Conservation (phyloP, 2,888 invertebrate species). For the Schizotus pectinicornis region DNA sequence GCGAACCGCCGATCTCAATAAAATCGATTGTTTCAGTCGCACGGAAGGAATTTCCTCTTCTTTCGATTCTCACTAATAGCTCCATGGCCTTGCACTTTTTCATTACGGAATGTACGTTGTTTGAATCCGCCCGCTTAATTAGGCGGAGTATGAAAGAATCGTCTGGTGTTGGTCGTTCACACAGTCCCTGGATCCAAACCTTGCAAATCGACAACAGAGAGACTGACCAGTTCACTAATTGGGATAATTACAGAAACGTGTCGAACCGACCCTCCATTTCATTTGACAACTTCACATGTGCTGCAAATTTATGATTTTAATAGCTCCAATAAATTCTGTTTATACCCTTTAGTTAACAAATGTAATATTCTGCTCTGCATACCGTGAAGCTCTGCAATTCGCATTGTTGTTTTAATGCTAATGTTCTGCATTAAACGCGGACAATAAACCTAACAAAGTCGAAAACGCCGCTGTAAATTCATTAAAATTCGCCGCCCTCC, state of each 20-base stretch:
- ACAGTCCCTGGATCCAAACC: constrained; percentile 5
- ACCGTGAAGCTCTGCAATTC: constrained; percentile 39
- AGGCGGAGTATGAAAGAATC: constrained; percentile 5
- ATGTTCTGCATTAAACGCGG: constrained; percentile 39
- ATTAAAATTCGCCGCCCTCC: constrained; percentile 13
- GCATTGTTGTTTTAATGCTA: constrained; percentile 40
- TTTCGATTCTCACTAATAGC: constrained; percentile 7
- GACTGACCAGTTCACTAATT: constrained; percentile 56
- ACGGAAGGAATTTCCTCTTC: constrained; percentile 25
- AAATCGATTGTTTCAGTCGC: constrained; percentile 35
- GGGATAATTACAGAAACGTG: constrained; percentile 59
- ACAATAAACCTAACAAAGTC: constrained; percentile 37
- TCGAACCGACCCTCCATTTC: constrained; percentile 54
- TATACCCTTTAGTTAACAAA: constrained; percentile 57
- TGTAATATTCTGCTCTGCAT: constrained; percentile 48
- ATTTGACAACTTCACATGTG: constrained; percentile 58
- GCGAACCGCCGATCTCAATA: constrained; percentile 19
- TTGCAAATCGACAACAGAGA: constrained; percentile 14
- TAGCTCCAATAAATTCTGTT: constrained; percentile 57
- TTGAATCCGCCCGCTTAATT: neutral
- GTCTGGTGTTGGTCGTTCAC: neutral
- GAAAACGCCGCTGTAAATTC: constrained; percentile 30
- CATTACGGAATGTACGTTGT: neutral
- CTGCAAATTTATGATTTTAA: constrained; percentile 58
- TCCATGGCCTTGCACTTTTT: constrained; percentile 10